These are phyloP conservation scores for Amphimallon solstitiale DNA, from an alignment of 2,888 invertebrate genomes.

Conservation along the genomic window DNA sequence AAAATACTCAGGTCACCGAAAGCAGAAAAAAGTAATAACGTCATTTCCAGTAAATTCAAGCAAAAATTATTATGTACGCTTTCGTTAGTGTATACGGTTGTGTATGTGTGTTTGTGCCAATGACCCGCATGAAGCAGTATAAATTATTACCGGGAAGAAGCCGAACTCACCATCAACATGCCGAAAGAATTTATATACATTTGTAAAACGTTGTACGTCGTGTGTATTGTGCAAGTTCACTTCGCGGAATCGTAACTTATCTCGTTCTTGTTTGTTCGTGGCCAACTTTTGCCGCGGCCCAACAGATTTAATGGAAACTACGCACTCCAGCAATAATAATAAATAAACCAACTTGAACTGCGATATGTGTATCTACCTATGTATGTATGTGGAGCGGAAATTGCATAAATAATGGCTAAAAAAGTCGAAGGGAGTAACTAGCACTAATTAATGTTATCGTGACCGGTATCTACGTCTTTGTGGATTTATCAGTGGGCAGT, in stretches of 20 bases:
- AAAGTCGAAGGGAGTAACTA: slow-evolving; percentile 10
- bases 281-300: background rate
- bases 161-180: slow-evolving; percentile 12
- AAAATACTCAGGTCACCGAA: no score
- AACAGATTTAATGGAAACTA: slow-evolving; percentile 16
- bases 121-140: slow-evolving; percentile 25
- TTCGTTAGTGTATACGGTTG: no score
- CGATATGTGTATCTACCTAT: background rate
- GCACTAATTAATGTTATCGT: slow-evolving; percentile 18
- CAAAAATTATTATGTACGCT: no score
- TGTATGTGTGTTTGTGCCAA: background rate
- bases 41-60: no score
- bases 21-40: no score
- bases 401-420: slow-evolving; percentile 12
- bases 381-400: slow-evolving; percentile 10
- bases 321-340: slow-evolving; percentile 20
- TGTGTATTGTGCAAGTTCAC: slow-evolving; percentile 19
- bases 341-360: background rate
- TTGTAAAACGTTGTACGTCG: slow-evolving; percentile 1
- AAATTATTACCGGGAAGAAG: slow-evolving; percentile 32
- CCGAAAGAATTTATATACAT: slow-evolving; percentile 13
- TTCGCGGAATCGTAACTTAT: slow-evolving; percentile 32
- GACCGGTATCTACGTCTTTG: slow-evolving; percentile 4
- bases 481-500: slow-evolving; percentile 4
- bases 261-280: slow-evolving; percentile 19